A percentile compares a stretch with the other conserved stretches of the same genome.
Conservation (phyloP, 2,113 vertebrate genomes). For the Brachyhypopomus gauderio region DNA sequence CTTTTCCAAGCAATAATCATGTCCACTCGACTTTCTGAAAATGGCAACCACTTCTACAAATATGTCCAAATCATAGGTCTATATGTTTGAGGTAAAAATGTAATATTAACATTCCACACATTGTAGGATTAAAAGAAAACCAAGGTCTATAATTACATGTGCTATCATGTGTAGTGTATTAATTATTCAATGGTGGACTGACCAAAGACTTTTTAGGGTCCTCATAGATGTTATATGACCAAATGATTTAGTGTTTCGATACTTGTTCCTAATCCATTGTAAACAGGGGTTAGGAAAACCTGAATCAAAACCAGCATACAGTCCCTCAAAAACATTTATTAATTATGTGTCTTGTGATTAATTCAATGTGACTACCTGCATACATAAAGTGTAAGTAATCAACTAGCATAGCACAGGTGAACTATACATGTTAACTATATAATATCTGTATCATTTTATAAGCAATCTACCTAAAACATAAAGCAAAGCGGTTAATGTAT, state of each 20-base stretch:
- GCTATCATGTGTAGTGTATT: not conserved
- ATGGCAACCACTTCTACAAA: not conserved
- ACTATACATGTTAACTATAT: not conserved
- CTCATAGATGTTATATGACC: not conserved
- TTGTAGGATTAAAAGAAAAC: not conserved
- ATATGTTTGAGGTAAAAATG: not conserved
- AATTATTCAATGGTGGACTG: not conserved
- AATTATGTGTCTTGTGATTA: not conserved
- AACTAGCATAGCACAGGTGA: not conserved
- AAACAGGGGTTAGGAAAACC: no score
- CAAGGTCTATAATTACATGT: not conserved
- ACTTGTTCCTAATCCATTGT: no score
- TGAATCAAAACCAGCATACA: not conserved
- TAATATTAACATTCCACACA: not conserved
- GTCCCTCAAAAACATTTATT: not conserved
- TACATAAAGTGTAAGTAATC: slow-evolving; percentile 1
- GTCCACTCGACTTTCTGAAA: not conserved
- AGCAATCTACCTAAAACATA: not conserved
- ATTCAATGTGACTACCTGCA: not conserved
- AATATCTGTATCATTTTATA: not conserved
- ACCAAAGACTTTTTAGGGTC: not conserved
- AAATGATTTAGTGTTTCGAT: not conserved
- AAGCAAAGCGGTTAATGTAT: not conserved
- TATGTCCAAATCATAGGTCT: not conserved
- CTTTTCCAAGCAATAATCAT: no score